Conservation (phyloP, 2,113 vertebrate genomes). For the Vulpes vulpes region DNA sequence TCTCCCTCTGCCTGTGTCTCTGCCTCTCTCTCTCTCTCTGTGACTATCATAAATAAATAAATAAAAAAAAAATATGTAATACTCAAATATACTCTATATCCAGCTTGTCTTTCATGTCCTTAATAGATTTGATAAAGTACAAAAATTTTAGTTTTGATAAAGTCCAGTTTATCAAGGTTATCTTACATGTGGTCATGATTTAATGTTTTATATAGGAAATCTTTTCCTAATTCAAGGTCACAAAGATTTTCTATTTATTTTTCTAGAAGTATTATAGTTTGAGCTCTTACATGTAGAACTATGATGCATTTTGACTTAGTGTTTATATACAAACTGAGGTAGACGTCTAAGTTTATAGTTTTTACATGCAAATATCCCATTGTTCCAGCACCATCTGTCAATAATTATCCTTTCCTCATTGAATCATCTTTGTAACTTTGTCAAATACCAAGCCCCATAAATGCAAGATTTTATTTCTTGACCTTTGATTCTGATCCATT, state of each 20-base stretch:
- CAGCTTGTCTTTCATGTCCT: neutral
- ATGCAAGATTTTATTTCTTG: neutral
- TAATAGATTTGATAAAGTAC: neutral
- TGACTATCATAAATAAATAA: too few relatives aligned
- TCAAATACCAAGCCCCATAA: neutral
- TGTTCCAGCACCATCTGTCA: neutral
- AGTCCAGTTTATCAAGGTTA: neutral
- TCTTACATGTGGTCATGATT: neutral
- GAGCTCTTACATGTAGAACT: neutral
- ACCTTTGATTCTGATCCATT: neutral
- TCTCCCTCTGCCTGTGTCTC: too few relatives aligned
- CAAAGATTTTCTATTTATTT: neutral
- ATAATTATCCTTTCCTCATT: neutral
- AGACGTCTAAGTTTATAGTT: neutral
- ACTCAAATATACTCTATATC: neutral
- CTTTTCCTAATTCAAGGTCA: neutral
- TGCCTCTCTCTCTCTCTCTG: too few relatives aligned
- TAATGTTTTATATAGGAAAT: neutral
- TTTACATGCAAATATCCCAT: neutral
- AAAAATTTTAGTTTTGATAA: neutral
- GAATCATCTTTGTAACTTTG: neutral
- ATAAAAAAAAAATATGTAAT: neutral
- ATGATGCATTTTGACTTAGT: neutral
- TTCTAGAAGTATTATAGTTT: neutral
- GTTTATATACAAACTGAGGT: neutral